A percentile compares a stretch with the other conserved stretches of the same genome.
Evolutionary conservation across 2,113 vertebrate species (phyloP).

Genomic region (Triplophysa dalaica): DNA sequence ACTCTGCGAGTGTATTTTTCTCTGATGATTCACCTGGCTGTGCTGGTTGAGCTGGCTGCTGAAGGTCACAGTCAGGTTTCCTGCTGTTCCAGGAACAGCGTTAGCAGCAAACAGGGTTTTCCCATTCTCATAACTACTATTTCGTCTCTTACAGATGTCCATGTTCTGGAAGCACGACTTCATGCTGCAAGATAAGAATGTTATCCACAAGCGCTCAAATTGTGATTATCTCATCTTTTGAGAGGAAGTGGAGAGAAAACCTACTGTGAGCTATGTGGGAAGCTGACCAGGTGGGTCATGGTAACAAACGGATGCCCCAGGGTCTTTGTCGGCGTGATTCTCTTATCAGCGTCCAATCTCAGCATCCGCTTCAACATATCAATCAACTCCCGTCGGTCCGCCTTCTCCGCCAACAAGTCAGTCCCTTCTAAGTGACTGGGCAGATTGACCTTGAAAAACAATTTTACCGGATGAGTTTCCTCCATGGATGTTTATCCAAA

Average conservation of each 20-base stretch:
- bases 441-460: slow-evolving; percentile 85
- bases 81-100: slow-evolving; percentile 89
- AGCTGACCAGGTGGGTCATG: slow-evolving; percentile 95
- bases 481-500: background rate
- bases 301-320: slow-evolving; percentile 95
- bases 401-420: slow-evolving; percentile 97
- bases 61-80: slow-evolving; percentile 87
- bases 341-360: slow-evolving; percentile 98
- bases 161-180: slow-evolving; percentile 99
- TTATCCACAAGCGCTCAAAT: background rate
- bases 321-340: slow-evolving; percentile 94
- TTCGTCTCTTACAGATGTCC: slow-evolving; percentile 96
- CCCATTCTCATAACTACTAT: slow-evolving; percentile 87
- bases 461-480: background rate
- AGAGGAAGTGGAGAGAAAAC: background rate
- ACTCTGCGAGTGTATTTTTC: background rate
- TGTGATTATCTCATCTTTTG: background rate
- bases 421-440: slow-evolving; percentile 95
- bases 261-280: slow-evolving; percentile 97
- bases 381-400: slow-evolving; percentile 95
- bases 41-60: slow-evolving; percentile 76
- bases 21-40: slow-evolving; percentile 67
- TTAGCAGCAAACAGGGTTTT: slow-evolving; percentile 94
- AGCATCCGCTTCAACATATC: slow-evolving; percentile 98
- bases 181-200: slow-evolving; percentile 74